These are phyloP conservation scores for Danionella cerebrum DNA, from an alignment of 2,113 vertebrate species.

Conservation along the genomic window DNA sequence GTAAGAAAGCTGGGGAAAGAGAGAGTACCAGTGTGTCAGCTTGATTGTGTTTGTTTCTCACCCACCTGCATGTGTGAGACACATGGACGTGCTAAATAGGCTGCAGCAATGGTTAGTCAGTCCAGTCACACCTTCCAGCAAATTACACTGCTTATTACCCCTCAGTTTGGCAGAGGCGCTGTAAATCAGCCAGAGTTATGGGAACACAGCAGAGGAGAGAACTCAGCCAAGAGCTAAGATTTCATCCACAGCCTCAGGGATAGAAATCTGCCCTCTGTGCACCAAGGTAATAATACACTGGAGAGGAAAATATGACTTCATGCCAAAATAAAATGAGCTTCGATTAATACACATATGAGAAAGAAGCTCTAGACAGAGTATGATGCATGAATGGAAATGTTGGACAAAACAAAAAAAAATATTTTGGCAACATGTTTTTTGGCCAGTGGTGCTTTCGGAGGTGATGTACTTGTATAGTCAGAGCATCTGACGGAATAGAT, in stretches of 20 bases:
- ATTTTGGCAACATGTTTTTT: too few relatives aligned
- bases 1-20: conserved; percentile 3
- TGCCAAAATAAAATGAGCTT: neutral
- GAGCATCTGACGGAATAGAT: too few relatives aligned
- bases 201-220: conserved; percentile 36
- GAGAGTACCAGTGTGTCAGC: neutral
- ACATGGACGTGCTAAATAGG: conserved; percentile 27
- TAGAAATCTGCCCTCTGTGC: neutral
- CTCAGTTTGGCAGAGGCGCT: conserved; percentile 46
- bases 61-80: neutral
- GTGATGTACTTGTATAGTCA: too few relatives aligned
- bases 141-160: conserved; percentile 62
- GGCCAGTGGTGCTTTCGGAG: too few relatives aligned
- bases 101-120: conserved; percentile 38
- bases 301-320: neutral
- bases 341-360: neutral
- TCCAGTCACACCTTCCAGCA: conserved; percentile 54
- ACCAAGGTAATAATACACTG: neutral
- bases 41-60: neutral
- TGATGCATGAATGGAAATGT: neutral
- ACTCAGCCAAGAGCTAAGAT: conserved; percentile 5
- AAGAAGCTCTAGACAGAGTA: neutral
- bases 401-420: too few relatives aligned
- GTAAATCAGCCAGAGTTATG: conserved; percentile 58
- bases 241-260: neutral